These are phyloP conservation scores for Intellagama lesueurii DNA, from an alignment of 2,797 vertebrate species.

Conservation along the genomic window DNA sequence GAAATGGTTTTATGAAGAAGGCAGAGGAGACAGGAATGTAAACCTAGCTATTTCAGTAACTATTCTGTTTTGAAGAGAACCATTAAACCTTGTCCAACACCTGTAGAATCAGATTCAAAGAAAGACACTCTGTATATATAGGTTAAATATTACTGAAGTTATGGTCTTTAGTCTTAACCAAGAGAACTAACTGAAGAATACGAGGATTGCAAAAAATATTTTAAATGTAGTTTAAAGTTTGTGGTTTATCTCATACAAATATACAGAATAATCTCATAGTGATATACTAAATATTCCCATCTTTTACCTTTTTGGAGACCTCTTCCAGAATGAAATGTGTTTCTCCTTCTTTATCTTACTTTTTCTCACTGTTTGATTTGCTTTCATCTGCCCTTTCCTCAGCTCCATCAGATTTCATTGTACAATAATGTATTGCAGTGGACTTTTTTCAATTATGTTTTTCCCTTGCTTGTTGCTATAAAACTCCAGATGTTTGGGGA, in stretches of 20 bases:
- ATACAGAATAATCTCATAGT: conserved; percentile 42
- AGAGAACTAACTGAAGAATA: background rate
- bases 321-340: conserved; percentile 68
- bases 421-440: conserved; percentile 74
- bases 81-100: background rate
- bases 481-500: conserved; percentile 82
- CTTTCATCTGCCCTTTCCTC: conserved; percentile 12
- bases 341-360: conserved; percentile 59
- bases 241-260: background rate
- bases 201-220: background rate
- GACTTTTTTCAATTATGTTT: conserved; percentile 81
- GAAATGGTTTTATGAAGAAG: background rate
- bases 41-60: background rate
- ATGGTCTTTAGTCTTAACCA: conserved; percentile 28
- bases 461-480: conserved; percentile 78
- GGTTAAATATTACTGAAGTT: conserved; percentile 36
- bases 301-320: conserved; percentile 50
- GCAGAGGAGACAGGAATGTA: background rate
- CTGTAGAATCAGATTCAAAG: background rate
- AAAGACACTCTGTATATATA: background rate
- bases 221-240: background rate
- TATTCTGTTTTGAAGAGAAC: conserved; percentile 29
- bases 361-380: background rate
- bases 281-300: conserved; percentile 63
- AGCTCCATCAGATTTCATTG: conserved; percentile 69